phyloP scores from a whole-genome alignment of 2,888 invertebrate species.

The Linnaemya vulpina region DNA sequence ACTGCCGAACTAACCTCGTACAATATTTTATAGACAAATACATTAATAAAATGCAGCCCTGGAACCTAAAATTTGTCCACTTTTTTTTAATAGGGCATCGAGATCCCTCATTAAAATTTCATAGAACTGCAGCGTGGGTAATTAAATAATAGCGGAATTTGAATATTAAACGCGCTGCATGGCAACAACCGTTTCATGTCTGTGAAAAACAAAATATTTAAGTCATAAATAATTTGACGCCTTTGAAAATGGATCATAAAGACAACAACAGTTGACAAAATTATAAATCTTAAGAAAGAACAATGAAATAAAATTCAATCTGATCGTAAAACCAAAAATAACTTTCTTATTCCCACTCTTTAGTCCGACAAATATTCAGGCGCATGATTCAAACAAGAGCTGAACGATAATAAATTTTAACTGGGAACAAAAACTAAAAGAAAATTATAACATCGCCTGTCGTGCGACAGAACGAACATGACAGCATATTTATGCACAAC shows the following conservation, averaged over 20 bases:
- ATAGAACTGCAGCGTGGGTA: not conserved
- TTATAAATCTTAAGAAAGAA: conserved; percentile 7
- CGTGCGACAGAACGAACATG: conserved; percentile 54
- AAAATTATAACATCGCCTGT: conserved; percentile 53
- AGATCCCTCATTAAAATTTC: too few relatives aligned
- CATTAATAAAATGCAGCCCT: too few relatives aligned
- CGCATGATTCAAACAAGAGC: conserved; percentile 6
- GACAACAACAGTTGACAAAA: conserved; percentile 49
- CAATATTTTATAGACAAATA: too few relatives aligned
- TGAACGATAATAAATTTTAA: conserved; percentile 12
- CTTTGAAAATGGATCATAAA: conserved; percentile 41
- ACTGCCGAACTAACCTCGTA: too few relatives aligned
- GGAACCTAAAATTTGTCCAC: too few relatives aligned
- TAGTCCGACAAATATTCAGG: not conserved
- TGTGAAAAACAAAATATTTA: not conserved
- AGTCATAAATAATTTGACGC: conserved; percentile 57
- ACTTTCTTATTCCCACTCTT: not conserved
- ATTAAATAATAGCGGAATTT: conserved; percentile 7
- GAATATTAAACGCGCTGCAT: conserved; percentile 54
- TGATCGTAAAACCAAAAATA: conserved; percentile 38
- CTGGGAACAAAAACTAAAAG: conserved; percentile 31
- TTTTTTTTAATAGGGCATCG: too few relatives aligned
- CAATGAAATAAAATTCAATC: conserved; percentile 23
- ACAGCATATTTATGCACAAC: conserved; percentile 1
- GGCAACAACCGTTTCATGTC: not conserved